Conservation (phyloP, 2,113 vertebrate species). For the Hydrolagus affinis region DNA sequence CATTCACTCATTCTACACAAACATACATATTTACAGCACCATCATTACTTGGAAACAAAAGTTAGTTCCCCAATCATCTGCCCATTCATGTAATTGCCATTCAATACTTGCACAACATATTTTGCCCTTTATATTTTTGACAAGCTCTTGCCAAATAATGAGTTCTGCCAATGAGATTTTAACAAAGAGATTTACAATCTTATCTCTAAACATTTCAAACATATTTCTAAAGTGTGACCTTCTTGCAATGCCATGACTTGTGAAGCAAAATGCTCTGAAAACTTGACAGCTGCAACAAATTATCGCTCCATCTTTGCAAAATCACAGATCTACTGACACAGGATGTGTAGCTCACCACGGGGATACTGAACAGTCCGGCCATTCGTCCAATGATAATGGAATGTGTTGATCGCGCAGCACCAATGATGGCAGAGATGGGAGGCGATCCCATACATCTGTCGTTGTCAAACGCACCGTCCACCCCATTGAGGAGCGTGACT, state of each 20-base stretch:
- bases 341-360: not conserved
- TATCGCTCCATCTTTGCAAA: not conserved
- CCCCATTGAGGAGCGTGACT: slow-evolving; percentile 6
- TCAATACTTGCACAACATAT: not conserved
- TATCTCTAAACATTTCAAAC: not conserved
- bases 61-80: not conserved
- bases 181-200: not conserved
- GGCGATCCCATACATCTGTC: not conserved
- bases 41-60: not conserved
- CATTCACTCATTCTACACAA: not conserved
- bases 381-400: slow-evolving; percentile 16
- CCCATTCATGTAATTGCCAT: not conserved
- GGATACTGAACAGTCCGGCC: slow-evolving; percentile 6
- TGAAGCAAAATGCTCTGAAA: not conserved
- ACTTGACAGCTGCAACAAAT: not conserved
- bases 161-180: too few relatives aligned
- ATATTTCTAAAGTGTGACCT: not conserved
- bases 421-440: slow-evolving; percentile 20
- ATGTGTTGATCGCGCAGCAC: slow-evolving; percentile 21
- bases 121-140: not conserved
- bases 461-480: not conserved
- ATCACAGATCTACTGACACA: not conserved
- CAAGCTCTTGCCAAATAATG: too few relatives aligned
- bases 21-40: not conserved
- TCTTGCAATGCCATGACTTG: not conserved